phyloP scores from a whole-genome alignment of 2,888 invertebrate species.

The Dasysyrphus tricinctus region DNA sequence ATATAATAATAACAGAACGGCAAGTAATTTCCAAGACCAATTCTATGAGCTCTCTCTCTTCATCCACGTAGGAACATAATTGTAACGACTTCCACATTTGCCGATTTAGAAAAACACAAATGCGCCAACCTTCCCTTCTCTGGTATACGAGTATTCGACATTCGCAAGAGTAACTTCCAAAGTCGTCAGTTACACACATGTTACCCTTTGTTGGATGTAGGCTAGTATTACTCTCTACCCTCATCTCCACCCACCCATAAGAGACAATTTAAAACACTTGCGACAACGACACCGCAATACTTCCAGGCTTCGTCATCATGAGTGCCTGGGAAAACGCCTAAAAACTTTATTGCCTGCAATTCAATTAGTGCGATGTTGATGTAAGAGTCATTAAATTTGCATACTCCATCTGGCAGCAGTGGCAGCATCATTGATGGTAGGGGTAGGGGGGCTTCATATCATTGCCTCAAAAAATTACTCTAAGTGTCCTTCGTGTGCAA shows the following conservation, averaged over 20 bases:
- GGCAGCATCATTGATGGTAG: background rate
- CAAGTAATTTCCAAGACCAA: conserved; percentile 47
- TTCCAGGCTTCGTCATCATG: conserved; percentile 7
- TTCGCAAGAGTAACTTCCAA: conserved; percentile 24
- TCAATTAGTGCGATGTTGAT: conserved; percentile 76
- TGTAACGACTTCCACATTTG: conserved; percentile 70
- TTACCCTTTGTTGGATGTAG: conserved; percentile 42
- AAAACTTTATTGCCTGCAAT: conserved; percentile 75
- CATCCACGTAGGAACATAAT: conserved; percentile 54
- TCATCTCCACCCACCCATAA: background rate
- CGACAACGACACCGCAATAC: conserved; percentile 44
- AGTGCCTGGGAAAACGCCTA: conserved; percentile 62
- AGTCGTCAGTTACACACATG: conserved; percentile 65
- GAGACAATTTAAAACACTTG: conserved; percentile 74
- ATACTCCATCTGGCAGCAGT: conserved; percentile 67
- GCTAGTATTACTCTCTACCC: background rate
- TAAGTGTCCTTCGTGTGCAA: conserved; percentile 71
- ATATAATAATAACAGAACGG: conserved; percentile 55
- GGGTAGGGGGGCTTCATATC: conserved; percentile 27
- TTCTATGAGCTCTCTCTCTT: conserved; percentile 49
- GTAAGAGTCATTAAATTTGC: conserved; percentile 75
- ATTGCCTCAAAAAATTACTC: conserved; percentile 53
- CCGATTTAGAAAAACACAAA: conserved; percentile 34
- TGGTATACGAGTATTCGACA: background rate
- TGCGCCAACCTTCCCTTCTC: background rate